Base-by-base conservation (phyloP, 2,797 vertebrate genomes). In the Choloepus didactylus region DNA sequence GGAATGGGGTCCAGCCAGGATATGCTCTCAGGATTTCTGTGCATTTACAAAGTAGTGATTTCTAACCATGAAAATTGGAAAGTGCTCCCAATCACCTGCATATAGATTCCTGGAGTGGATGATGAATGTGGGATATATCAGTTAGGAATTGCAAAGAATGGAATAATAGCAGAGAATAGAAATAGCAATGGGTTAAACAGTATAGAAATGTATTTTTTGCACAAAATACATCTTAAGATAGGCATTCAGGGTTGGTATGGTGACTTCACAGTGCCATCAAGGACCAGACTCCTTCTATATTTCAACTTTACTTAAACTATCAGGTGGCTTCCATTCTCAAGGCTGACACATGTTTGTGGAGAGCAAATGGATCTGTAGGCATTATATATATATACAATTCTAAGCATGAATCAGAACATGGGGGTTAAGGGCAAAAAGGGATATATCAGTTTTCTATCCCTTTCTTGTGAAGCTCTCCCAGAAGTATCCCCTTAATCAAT, bases 21-120 rank as follows among this genome's bases (percentile, higher is more conserved):
- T 94, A 95, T n/a, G 79, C 54, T 85, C 38, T 86, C 18, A 25
- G 12, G 41, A 86, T 88, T 75, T 93, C 64, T 84, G 64, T 69
- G 21, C 2, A 25, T 89, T 90, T 95, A 81, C 88, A 59, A 91
- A 87, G 56, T n/a, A 92, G 44, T 66, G 64, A 79, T 81, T 89
- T 69, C 67, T 86, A 54, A 54, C 18, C 18, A 0, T 44, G 73
- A 44, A 35, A 76, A 80, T 85, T 56, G 76, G 3, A 23, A 87
- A 54, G 5, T 51, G 6, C 51, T 35, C 44, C 70, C 3, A 27
- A 59, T 51, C 49, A 92, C 31, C 54, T 41, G 27, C 29, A 79
- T 60, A 18, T 3, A 11, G 12, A 81, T 64, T 73, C 69, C 59
- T 81, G 10, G 56, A 93, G 51, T 51, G 16, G 19, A 25, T 59